phyloP scores from a whole-genome alignment of 2,797 vertebrate species.

The Taeniopygia guttata region DNA sequence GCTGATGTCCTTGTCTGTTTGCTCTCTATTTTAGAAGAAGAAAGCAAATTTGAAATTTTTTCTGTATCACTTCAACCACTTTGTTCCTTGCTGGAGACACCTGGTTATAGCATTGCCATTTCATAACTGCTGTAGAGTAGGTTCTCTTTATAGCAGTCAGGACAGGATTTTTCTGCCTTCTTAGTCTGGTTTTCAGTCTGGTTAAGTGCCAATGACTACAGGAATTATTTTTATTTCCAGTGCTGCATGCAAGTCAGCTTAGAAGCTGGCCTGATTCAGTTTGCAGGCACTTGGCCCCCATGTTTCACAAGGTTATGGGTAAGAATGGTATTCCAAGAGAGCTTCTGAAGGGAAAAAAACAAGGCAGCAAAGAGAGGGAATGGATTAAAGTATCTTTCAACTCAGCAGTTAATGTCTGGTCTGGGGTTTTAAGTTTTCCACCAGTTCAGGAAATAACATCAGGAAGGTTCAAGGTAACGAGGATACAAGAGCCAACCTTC shows the following conservation, averaged over 20 bases:
- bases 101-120: constrained; percentile 21
- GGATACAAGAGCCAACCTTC: neutral
- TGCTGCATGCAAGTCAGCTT: neutral
- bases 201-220: neutral
- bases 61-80: neutral
- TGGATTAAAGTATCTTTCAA: neutral
- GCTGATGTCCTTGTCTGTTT: neutral
- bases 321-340: neutral
- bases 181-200: neutral
- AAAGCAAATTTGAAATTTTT: constrained; percentile 5
- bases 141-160: neutral
- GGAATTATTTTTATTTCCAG: constrained; percentile 25
- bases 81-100: neutral
- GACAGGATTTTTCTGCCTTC: neutral
- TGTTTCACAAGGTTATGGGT: neutral
- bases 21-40: neutral
- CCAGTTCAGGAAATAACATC: neutral
- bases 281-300: neutral
- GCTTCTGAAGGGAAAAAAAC: neutral
- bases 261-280: neutral
- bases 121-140: neutral
- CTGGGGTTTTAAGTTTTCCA: constrained; percentile 9
- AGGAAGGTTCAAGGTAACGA: neutral
- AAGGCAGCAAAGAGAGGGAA: neutral
- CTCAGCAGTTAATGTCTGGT: neutral